Evolutionary conservation across 2,797 vertebrate species (phyloP).

Genomic region (Acanthopagrus latus): DNA sequence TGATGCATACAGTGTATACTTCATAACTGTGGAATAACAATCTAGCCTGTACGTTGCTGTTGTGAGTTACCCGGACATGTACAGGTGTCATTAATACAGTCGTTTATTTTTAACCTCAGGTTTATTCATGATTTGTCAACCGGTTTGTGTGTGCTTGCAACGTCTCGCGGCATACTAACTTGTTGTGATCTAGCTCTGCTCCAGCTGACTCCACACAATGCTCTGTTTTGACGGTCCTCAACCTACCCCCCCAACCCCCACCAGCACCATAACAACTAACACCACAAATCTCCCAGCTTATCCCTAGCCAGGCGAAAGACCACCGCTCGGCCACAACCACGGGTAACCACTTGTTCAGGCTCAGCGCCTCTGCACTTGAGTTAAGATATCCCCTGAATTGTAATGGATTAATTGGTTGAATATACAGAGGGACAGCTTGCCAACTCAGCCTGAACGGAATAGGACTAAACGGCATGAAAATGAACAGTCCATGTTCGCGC

Average conservation of each 20-base stretch:
- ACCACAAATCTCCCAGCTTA: slow-evolving; percentile 70
- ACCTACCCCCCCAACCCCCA: not conserved
- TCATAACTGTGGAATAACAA: slow-evolving; percentile 10
- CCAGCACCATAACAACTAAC: slow-evolving; percentile 50
- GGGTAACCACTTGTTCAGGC: slow-evolving; percentile 70
- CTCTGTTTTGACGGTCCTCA: slow-evolving; percentile 60
- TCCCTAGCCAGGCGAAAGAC: slow-evolving; percentile 65
- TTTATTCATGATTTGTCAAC: slow-evolving; percentile 11
- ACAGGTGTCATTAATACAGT: not conserved
- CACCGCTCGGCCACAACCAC: slow-evolving; percentile 52
- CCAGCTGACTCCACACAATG: slow-evolving; percentile 57
- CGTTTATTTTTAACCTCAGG: not conserved
- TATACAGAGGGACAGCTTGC: slow-evolving; percentile 61
- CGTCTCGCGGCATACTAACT: slow-evolving; percentile 33
- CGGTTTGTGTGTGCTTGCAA: slow-evolving; percentile 8
- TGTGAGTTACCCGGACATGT: not conserved
- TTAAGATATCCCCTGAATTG: slow-evolving; percentile 73
- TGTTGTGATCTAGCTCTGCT: slow-evolving; percentile 52
- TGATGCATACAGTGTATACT: not conserved
- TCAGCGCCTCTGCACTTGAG: slow-evolving; percentile 65
- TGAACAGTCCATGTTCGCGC: slow-evolving; percentile 40
- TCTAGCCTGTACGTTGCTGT: not conserved
- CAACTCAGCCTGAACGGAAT: slow-evolving; percentile 55
- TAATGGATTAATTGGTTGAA: slow-evolving; percentile 77
- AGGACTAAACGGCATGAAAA: slow-evolving; percentile 56